Evolutionary conservation across 2,113 vertebrate genomes (phyloP), one percentile per base, ranked within the genome.

Genomic region (Pagrus major): DNA sequence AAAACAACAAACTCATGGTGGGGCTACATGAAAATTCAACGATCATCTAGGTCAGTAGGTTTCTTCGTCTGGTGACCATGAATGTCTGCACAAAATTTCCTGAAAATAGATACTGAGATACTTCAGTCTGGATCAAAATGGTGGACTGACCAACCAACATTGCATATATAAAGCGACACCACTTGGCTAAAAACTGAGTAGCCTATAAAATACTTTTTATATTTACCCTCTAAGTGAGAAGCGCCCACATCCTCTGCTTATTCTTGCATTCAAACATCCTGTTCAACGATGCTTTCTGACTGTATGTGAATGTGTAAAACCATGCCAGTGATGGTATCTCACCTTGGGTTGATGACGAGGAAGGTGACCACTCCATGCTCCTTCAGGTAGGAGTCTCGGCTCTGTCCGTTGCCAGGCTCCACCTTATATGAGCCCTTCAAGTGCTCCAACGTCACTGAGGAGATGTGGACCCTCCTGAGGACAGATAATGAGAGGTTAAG

Each of bases 341-440:
- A 99, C 98, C 96, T 99, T 99, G 27, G 98, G 91, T 99, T 99
- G 95, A 99, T 97, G 87, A 99, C 98, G 83, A 99, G 96, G 92
- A 95, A 98, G 74, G 98, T 99, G 90, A 96, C 93, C 88, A 99
- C 95, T 56, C 96, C 94, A 41, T 99, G 96, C 60, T 99, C 97
- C 61, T 98, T 99, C 84, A 99, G 94, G 91, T 99, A 99, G 0
- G 96, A 95, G 80, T 99, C 98, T 84, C 98, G 95, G 88, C 92
- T 94, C 86, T 96, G 96, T 72, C 98, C 98, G 0, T 97, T 94
- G 21, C 98, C 98, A 25, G 96, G 94, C 88, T 99, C 97, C 82
- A 98, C 98, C 94, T 99, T 97, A 75, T 99, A 99, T 2, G 96
- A 96, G 16, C 97, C 97, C 33, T 99, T 97, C 94, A 99, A 92